Base-by-base conservation (phyloP, 2,888 invertebrate species). In the Drosophila paramelanica region DNA sequence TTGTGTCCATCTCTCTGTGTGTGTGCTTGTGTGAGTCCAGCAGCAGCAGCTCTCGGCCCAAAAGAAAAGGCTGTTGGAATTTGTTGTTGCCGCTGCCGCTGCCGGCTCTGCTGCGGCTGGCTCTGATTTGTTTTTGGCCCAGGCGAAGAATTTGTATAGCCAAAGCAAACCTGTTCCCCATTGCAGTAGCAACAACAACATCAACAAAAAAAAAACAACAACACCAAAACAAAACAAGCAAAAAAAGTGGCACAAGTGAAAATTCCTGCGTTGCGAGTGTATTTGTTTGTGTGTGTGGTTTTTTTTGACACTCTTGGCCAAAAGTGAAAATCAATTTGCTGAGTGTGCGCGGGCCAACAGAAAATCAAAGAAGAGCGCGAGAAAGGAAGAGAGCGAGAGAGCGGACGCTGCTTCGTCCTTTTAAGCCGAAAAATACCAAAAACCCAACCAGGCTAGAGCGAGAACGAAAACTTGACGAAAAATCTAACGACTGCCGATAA, bases 241-340 rank as follows among this genome's bases (percentile, higher is more conserved):
- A 61, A 73, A 73, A 87, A 85, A 85, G 89, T 89, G 89, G 85
- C 85, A 85, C 85, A 85, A 85, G 85, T 89, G 88, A 85, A 89
- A 85, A 85, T 89, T 85, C 88, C 85, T 84, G 80, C 70, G 88
- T 79, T 67, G 70, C 69, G 67, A 56, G 39, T 52, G 60, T 67
- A 17, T 67, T 31, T 43, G 56, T 58, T n/a, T 58, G 39, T 61
- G 58, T 65, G 53, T 67, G 59, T 75, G 64, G 62, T 68, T 64
- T 79, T 76, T 86, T 85, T 84, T 77, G 80, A 88, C 86, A 86
- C 58, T 81, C 75, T 77, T 73, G 60, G 72, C 88, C 88, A 83
- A 83, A 83, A 83, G 83, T 83, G 83, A 83, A 83, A 83, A 83
- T 83, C 88, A 86, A 83, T 88, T 88, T 79, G 77, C 67, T 71